Base-by-base conservation (phyloP, 2,797 vertebrate species). In the Falco rusticolus region DNA sequence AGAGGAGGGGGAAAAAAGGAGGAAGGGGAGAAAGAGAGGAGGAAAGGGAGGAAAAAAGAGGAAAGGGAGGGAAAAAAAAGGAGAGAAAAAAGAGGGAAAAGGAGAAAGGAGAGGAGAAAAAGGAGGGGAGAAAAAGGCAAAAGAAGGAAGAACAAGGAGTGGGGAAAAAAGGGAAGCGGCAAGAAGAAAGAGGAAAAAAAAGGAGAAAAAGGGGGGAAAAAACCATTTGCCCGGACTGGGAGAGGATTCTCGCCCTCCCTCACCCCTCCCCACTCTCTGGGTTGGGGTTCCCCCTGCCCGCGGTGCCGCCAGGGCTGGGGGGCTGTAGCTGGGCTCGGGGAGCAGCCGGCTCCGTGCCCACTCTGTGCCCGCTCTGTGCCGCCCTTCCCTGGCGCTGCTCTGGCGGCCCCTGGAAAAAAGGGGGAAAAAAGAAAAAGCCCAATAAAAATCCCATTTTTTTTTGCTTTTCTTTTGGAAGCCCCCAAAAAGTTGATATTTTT, bases 81-180 rank as follows among this genome's bases (percentile, higher is more conserved):
- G 16, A 4, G 14, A 4, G 10, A 14, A 60, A 41, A 61, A 13
- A 10, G 28, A 10, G n/a, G 4, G 20, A 25, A 22, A 21, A n/a
- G 11, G 15, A 2, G 3, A 6, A 26, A 16, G 78, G 19, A 24
- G 0, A 3, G 18, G 11, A 11, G 33, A 8, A 18, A 33, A 53
- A 45, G 8, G 24, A 10, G 14, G 47, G 13, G n/a, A 53, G 33
- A 18, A 33, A 56, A 3, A 13, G 11, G 20, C 13, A 13, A 13
- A 37, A 66, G 63, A 37, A 25, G 5, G 8, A n/a, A 16, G 7
- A 51, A 80, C 18, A 16, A 41, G 41, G 41, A 11, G 41, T 41
- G 0, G 1, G 20, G 18, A 16, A 65, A 33, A 64, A 72, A 14
- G 6, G 28, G 3, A 19, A 3, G 2, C 0, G 20, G 48, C 25